Evolutionary conservation across 1,140 invertebrate species (phyloP).

Genomic region (Halesus radiatus): DNA sequence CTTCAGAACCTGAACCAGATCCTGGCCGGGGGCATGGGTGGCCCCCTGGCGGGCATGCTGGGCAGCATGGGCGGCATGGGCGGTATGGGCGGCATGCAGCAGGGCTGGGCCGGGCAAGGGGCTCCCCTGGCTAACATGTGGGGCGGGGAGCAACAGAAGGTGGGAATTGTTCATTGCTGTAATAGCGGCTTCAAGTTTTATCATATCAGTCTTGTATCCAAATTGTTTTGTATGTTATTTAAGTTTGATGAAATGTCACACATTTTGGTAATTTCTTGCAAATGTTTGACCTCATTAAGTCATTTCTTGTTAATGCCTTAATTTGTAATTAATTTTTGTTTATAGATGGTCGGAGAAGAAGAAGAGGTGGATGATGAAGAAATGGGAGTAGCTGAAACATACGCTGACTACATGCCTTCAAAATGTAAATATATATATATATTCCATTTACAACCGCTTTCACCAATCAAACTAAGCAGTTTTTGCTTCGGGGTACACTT

Average conservation of each 20-base stretch:
- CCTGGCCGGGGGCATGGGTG: conserved; percentile 66
- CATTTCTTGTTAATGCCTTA: too few species aligned
- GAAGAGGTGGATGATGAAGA: conserved; percentile 96
- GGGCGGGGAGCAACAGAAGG: conserved; percentile 61
- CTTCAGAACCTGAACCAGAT: conserved; percentile 71
- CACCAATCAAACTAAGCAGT: too few species aligned
- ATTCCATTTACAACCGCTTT: too few species aligned
- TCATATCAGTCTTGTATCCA: too few species aligned
- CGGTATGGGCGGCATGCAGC: conserved; percentile 59
- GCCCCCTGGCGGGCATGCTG: conserved; percentile 64
- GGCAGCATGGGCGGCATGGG: conserved; percentile 61
- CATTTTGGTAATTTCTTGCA: too few species aligned
- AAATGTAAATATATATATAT: conserved; percentile 78
- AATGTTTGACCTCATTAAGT: too few species aligned
- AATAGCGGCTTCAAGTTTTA: too few species aligned
- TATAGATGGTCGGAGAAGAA: conserved; percentile 71
- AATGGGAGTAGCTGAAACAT: conserved; percentile 97
- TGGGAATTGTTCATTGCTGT: background rate
- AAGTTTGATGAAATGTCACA: too few species aligned
- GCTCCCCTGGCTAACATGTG: conserved; percentile 63
- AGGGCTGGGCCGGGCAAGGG: conserved; percentile 60
- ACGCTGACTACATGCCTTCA: conserved; percentile 96
- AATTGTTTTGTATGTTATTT: too few species aligned
- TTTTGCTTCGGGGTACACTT: too few species aligned
- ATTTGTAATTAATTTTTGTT: background rate